A percentile compares a stretch with the other conserved stretches of the same genome.
These are phyloP conservation scores for Andrena praecox DNA, from an alignment of 2,888 invertebrate genomes.

Conservation along the genomic window DNA sequence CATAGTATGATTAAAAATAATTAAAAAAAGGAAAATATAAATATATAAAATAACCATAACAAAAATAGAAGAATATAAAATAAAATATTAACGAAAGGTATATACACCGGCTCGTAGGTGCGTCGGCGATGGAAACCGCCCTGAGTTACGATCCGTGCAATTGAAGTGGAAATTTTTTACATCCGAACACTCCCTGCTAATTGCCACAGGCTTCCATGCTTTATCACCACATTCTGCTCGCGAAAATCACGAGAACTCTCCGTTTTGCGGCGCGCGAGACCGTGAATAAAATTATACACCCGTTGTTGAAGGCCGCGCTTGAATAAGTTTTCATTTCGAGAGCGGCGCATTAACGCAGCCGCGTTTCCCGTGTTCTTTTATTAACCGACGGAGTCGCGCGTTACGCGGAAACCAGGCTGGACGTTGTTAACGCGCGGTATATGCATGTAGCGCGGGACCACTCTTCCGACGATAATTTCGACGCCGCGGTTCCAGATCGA, in stretches of 20 bases:
- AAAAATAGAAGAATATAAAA: too few relatives aligned
- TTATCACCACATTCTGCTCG: conserved; percentile 5
- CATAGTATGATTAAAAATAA: too few relatives aligned
- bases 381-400: background rate
- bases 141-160: too few relatives aligned
- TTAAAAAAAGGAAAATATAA: too few relatives aligned
- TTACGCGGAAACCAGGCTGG: background rate
- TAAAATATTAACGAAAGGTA: too few relatives aligned
- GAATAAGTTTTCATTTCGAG: conserved; percentile 33
- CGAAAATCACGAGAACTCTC: background rate
- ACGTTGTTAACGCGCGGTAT: conserved; percentile 27
- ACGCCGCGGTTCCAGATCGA: conserved; percentile 44
- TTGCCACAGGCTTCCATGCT: background rate
- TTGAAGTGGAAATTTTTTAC: too few relatives aligned
- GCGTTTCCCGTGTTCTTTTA: conserved; percentile 11
- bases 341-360: conserved; percentile 9
- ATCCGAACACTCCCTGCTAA: too few relatives aligned
- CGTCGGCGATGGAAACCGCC: too few relatives aligned
- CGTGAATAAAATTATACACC: background rate
- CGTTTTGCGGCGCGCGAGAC: background rate
- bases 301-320: background rate
- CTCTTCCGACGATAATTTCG: conserved; percentile 34
- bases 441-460: conserved; percentile 11
- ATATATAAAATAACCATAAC: too few relatives aligned
- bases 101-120: too few relatives aligned